phyloP scores from a whole-genome alignment of 2,113 vertebrate genomes.

The Parus major region DNA sequence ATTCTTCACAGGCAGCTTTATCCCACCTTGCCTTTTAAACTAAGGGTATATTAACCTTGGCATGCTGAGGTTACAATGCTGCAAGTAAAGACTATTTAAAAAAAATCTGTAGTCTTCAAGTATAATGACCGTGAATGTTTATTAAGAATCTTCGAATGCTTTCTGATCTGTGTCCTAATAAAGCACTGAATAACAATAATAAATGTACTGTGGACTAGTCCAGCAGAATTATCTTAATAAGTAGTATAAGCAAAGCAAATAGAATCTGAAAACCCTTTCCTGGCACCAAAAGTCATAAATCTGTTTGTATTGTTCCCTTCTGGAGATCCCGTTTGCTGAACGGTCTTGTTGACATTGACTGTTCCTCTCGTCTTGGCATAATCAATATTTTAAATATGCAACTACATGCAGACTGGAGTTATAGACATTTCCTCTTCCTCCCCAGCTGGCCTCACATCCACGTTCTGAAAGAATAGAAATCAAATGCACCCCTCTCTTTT shows the following conservation, averaged over 20 bases:
- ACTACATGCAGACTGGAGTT: slow-evolving; percentile 46
- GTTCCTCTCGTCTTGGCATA: slow-evolving; percentile 46
- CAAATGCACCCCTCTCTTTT: neutral
- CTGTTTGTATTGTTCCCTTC: slow-evolving; percentile 66
- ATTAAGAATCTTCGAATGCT: slow-evolving; percentile 54
- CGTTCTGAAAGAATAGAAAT: neutral
- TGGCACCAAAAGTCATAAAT: slow-evolving; percentile 67
- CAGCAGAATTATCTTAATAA: slow-evolving; percentile 68
- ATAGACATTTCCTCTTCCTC: neutral
- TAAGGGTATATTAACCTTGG: neutral
- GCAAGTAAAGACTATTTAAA: slow-evolving; percentile 17
- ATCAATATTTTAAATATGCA: slow-evolving; percentile 72
- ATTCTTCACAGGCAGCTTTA: slow-evolving; percentile 1
- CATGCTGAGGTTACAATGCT: neutral
- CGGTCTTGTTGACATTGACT: slow-evolving; percentile 44
- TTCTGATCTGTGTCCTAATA: slow-evolving; percentile 56
- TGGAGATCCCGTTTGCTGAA: slow-evolving; percentile 56
- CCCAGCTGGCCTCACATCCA: neutral
- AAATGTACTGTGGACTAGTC: slow-evolving; percentile 13
- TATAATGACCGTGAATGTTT: slow-evolving; percentile 48
- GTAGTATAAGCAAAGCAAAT: slow-evolving; percentile 60
- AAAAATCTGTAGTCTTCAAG: slow-evolving; percentile 54
- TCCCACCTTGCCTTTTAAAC: neutral
- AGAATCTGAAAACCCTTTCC: slow-evolving; percentile 26
- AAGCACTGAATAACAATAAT: slow-evolving; percentile 50